Base-by-base conservation (phyloP, 2,888 invertebrate genomes). In the Diaperis boleti region DNA sequence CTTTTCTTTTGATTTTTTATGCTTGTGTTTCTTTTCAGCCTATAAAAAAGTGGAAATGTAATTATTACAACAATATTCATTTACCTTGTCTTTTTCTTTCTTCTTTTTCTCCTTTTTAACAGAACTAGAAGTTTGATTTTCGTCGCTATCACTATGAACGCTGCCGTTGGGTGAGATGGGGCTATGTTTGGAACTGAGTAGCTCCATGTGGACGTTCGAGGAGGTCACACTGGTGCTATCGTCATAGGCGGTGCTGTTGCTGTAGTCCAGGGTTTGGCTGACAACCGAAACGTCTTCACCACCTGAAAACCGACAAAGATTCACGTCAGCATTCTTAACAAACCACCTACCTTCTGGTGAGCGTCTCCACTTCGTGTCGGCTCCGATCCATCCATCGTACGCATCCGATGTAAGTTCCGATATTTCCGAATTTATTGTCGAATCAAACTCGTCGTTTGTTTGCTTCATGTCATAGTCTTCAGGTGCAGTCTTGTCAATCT, bases 271-370 rank as follows among this genome's bases (percentile, higher is more conserved):
- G 1, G 79, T 81, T 69, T 82, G 82, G 65, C 81, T 81, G 2
- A 81, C 79, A 6, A 79, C 81, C 10, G 82, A 81, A 18, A 80
- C 78, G 70, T 83, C 83, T 76, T 83, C 83, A 1, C 83, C 83
- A 57, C 82, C 81, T 81, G 6, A 20, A 20, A 20, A 3, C 20
- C n/a, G n/a, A n/a, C n/a, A n/a, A n/a, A n/a, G n/a, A n/a, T n/a
- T n/a, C n/a, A n/a, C n/a, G n/a, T n/a, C n/a, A n/a, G n/a, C n/a
- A n/a, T n/a, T n/a, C n/a, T n/a, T n/a, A n/a, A n/a, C n/a, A n/a
- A n/a, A n/a, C n/a, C n/a, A n/a, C n/a, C 17, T 84, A 83, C 91
- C 92, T 85, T 92, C 92, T 0, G 92, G 92, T 41, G 92, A 92
- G 70, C 90, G 85, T 61, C 92, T 83, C 78, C 88, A 87, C 73